Percentiles rank a stretch among this genome's conserved stretches.
These are phyloP conservation scores for Acrobasis suavella DNA, from an alignment of 2,888 invertebrate species.

Conservation along the genomic window DNA sequence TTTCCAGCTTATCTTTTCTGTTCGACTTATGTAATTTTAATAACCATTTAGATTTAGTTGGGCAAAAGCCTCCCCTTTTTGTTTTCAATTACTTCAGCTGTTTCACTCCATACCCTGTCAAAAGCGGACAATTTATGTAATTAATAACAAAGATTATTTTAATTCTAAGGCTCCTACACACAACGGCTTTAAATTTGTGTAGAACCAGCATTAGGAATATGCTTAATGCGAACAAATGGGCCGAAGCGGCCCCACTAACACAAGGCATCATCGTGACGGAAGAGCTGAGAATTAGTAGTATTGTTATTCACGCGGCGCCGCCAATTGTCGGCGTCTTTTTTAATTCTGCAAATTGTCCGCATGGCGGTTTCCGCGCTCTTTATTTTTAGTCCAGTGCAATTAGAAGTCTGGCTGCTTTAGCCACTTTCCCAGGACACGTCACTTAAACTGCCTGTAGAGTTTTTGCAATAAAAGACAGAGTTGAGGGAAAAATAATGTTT, in stretches of 20 bases:
- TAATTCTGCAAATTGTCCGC: conserved; percentile 42
- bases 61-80: too few species aligned
- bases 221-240: background rate
- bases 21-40: too few species aligned
- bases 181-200: too few species aligned
- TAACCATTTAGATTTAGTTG: too few species aligned
- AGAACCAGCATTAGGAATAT: background rate
- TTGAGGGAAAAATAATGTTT: too few species aligned
- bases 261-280: background rate
- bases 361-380: conserved; percentile 23
- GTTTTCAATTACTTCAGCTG: too few species aligned
- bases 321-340: conserved; percentile 53
- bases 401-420: background rate
- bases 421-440: conserved; percentile 17
- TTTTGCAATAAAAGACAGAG: too few species aligned
- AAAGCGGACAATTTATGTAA: too few species aligned
- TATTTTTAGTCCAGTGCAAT: conserved; percentile 20
- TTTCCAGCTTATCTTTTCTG: too few species aligned
- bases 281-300: background rate
- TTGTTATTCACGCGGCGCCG: conserved; percentile 37
- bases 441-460: conserved; percentile 8
- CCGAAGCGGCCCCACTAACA: background rate
- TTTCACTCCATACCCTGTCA: too few species aligned
- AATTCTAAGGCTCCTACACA: too few species aligned
- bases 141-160: too few species aligned